Evolutionary conservation across 2,888 invertebrate genomes (phyloP).

Genomic region (Ochropleura plecta): DNA sequence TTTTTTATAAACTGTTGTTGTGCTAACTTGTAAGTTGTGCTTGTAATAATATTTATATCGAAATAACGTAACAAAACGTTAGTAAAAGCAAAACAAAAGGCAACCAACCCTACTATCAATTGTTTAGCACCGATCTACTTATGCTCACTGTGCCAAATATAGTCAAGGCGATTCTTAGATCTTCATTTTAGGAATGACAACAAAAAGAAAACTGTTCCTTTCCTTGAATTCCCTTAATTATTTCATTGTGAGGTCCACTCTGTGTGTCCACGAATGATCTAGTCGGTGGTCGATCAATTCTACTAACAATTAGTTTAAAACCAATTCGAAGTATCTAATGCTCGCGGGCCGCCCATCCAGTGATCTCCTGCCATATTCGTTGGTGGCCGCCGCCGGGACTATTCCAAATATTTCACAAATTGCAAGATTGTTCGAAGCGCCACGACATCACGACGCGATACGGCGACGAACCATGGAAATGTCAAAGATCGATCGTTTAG

Average conservation of each 20-base stretch:
- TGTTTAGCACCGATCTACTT: slow-evolving; percentile 6
- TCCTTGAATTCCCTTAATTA: slow-evolving; percentile 33
- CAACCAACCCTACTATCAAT: neutral
- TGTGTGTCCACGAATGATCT: slow-evolving; percentile 34
- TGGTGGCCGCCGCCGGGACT: slow-evolving; percentile 84
- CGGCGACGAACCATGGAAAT: slow-evolving; percentile 70
- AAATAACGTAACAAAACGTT: neutral
- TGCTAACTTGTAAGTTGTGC: neutral
- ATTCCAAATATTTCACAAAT: slow-evolving; percentile 89
- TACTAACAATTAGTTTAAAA: slow-evolving; percentile 58
- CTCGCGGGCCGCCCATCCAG: slow-evolving; percentile 67
- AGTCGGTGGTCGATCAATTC: slow-evolving; percentile 54
- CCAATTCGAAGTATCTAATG: slow-evolving; percentile 63
- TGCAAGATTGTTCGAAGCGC: slow-evolving; percentile 82
- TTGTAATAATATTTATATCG: neutral
- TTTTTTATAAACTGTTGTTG: neutral
- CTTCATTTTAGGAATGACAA: slow-evolving; percentile 12
- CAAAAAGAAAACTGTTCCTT: neutral
- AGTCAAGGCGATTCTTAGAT: neutral
- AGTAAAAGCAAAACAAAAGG: slow-evolving; percentile 18
- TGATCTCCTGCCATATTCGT: slow-evolving; percentile 72
- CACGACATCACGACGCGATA: slow-evolving; percentile 78
- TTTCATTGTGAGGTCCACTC: slow-evolving; percentile 44
- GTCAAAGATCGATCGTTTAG: slow-evolving; percentile 67
- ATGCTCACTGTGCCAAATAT: neutral